Base-by-base conservation (phyloP, 2,113 vertebrate species). In the Ictalurus furcatus region DNA sequence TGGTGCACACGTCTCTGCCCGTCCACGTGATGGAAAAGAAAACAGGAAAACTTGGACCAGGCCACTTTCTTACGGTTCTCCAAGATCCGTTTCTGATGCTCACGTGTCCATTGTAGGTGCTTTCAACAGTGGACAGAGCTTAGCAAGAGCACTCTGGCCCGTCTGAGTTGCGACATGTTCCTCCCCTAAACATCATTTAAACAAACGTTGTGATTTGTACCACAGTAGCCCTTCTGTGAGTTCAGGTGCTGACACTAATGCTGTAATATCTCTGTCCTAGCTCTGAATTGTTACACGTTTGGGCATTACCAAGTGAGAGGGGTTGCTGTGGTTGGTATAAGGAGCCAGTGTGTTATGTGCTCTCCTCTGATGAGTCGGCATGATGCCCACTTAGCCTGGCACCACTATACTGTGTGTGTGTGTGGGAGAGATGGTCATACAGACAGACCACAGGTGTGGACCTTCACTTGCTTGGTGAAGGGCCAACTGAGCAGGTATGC, bases 401-500 rank as follows among this genome's bases (percentile, higher is more conserved):
- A 63, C 16, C 25, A 52, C 48, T 81, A 44, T 78, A 80, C 84
- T 61, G 34, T 25, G 69, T 30, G 65, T 6, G 69, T 34, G 12
- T 37, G 61, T n/a, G 34, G 34, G 40, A 25, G 74, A 87, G 73
- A 87, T 58, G 63, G 52, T 82, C 48, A 52, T 63, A 82, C 30
- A 54, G 40, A 87, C 56, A 34, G 76, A 80, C 48, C 63, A 71
- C 48, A 78, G 23, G 74, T 78, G 40, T 48, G 74, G 44, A 78
- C 23, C 23, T 48, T 48, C 25, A 14, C 40, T 48, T 78, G 74
- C 4, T 78, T 19, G 73, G 34, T 71, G 30, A 83, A 83, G n/a
- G 79, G 30, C 56, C 54, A 54, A 69, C 94, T 95, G 93, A 95
- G 91, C 83, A 63, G 85, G n/a, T 88, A 92, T 94, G 93, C 94